phyloP scores from a whole-genome alignment of 2,797 vertebrate genomes.

The Australoheros facetus region DNA sequence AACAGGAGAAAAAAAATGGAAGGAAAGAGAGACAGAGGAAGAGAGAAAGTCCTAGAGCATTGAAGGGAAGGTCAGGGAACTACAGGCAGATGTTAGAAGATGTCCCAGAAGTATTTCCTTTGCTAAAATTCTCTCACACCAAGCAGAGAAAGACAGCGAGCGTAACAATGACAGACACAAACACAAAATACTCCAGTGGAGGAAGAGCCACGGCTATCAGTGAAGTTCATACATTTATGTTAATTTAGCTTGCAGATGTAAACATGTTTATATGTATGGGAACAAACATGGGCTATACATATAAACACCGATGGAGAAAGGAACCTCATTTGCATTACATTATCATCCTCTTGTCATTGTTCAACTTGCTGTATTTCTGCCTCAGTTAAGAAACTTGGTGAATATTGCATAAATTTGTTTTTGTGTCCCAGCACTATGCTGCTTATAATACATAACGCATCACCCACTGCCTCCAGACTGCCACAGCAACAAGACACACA shows the following conservation, averaged over 20 bases:
- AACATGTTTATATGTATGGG: constrained; percentile 22
- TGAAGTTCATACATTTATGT: constrained; percentile 24
- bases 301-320: constrained; percentile 5
- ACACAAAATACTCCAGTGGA: constrained; percentile 24
- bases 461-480: constrained; percentile 28
- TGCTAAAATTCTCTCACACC: constrained; percentile 31
- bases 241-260: constrained; percentile 35
- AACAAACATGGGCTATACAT: constrained; percentile 13
- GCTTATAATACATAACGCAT: constrained; percentile 43
- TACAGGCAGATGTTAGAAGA: constrained; percentile 63
- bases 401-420: constrained; percentile 26
- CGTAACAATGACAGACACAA: constrained; percentile 24
- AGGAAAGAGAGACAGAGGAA: constrained; percentile 1
- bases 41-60: constrained; percentile 42
- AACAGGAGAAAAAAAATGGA: background rate
- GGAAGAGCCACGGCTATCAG: constrained; percentile 8
- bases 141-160: constrained; percentile 2
- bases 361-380: constrained; percentile 1
- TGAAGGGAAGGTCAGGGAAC: constrained; percentile 58
- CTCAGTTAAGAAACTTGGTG: constrained; percentile 1
- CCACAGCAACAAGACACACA: constrained; percentile 30
- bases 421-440: constrained; percentile 28
- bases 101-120: constrained; percentile 51
- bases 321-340: constrained; percentile 18
- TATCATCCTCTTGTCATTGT: background rate